A percentile compares a stretch with the other conserved stretches of the same genome.
Conservation (phyloP, 2,113 vertebrate genomes). For the Ptyas mucosa region DNA sequence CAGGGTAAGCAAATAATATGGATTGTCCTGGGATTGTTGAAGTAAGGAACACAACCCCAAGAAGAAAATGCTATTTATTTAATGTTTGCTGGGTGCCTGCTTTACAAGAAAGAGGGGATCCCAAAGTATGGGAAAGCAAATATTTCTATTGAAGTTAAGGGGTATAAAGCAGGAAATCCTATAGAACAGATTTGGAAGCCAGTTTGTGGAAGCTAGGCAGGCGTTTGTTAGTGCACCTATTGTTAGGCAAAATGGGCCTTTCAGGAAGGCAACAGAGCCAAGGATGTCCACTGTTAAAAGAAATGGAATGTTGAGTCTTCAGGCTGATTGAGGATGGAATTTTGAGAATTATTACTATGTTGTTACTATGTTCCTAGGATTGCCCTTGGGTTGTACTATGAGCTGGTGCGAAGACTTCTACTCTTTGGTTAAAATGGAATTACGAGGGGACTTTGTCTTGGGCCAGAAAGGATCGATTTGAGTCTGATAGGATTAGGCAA, state of each 20-base stretch:
- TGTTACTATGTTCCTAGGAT: background rate
- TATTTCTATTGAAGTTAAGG: background rate
- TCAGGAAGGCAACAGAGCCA: background rate
- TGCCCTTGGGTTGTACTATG: background rate
- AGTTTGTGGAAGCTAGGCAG: background rate
- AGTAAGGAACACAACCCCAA: background rate
- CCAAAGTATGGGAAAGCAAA: background rate
- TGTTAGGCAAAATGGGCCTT: background rate
- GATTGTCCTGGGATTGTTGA: background rate
- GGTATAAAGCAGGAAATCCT: background rate
- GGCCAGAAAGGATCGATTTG: background rate
- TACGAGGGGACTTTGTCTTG: background rate
- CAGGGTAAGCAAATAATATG: conserved; percentile 69
- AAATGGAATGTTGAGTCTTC: background rate
- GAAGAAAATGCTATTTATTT: background rate
- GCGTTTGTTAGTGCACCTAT: background rate
- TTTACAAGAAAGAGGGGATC: background rate
- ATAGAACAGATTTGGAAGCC: background rate
- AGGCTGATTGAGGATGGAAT: background rate
- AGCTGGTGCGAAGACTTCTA: background rate
- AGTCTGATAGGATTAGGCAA: background rate
- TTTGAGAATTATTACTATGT: background rate
- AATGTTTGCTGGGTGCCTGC: background rate
- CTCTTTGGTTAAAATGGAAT: background rate
- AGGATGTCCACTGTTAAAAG: background rate